phyloP scores from a whole-genome alignment of 2,113 vertebrate genomes.

The Tenebrosternarchus preto region DNA sequence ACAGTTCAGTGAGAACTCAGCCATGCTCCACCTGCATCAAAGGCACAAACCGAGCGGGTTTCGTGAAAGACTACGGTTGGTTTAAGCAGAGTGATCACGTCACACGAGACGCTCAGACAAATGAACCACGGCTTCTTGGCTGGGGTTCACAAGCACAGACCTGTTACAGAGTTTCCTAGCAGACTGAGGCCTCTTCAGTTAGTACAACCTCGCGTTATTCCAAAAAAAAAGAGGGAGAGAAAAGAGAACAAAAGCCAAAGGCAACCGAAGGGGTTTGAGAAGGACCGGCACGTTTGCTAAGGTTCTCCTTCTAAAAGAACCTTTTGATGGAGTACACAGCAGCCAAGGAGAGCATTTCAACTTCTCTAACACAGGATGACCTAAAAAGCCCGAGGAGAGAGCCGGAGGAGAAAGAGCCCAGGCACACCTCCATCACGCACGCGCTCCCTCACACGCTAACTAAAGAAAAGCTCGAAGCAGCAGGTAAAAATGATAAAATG shows the following conservation, averaged over 20 bases:
- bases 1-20: too few species aligned
- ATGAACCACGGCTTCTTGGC: neutral
- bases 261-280: slow-evolving; percentile 19
- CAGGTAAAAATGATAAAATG: slow-evolving; percentile 40
- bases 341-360: slow-evolving; percentile 39
- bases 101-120: too few species aligned
- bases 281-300: slow-evolving; percentile 46
- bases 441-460: slow-evolving; percentile 1
- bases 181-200: neutral
- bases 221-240: slow-evolving; percentile 8
- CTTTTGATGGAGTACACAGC: slow-evolving; percentile 53
- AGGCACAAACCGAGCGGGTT: neutral
- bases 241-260: slow-evolving; percentile 20
- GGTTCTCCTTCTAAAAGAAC: slow-evolving; percentile 46
- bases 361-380: slow-evolving; percentile 48
- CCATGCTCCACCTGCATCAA: too few species aligned
- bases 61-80: neutral
- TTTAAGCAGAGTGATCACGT: neutral
- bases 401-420: neutral
- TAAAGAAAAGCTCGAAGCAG: slow-evolving; percentile 21
- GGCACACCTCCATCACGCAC: slow-evolving; percentile 21
- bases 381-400: slow-evolving; percentile 17
- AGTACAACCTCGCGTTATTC: slow-evolving; percentile 3
- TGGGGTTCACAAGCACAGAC: neutral
- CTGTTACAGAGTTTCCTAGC: neutral